Percentiles rank a stretch among this genome's conserved stretches.
Conservation (phyloP, 2,888 invertebrate species). For the Nymphalis urticae region DNA sequence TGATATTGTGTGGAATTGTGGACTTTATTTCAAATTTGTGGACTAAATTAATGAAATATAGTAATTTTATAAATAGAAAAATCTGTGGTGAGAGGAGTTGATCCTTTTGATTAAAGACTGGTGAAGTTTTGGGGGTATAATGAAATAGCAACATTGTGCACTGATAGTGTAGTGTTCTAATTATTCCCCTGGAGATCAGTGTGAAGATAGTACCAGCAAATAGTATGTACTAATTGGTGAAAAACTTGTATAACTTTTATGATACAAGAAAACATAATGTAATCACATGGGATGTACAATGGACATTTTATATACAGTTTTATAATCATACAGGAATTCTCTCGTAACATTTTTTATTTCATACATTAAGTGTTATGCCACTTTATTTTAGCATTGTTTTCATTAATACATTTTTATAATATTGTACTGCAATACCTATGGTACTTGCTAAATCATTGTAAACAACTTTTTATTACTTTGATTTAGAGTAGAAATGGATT, state of each 20-base stretch:
- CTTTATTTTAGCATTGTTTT: slow-evolving; percentile 29
- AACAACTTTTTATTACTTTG: slow-evolving; percentile 29
- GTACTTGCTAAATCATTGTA: slow-evolving; percentile 25
- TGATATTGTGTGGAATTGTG: slow-evolving; percentile 72
- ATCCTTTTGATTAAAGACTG: slow-evolving; percentile 72
- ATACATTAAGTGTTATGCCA: slow-evolving; percentile 33
- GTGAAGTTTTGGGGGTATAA: slow-evolving; percentile 58
- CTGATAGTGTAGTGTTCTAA: slow-evolving; percentile 65
- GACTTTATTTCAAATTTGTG: slow-evolving; percentile 81
- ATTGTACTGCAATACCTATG: slow-evolving; percentile 18
- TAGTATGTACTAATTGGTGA: slow-evolving; percentile 53
- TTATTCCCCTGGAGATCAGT: slow-evolving; percentile 56
- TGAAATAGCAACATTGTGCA: slow-evolving; percentile 59
- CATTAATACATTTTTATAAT: slow-evolving; percentile 20
- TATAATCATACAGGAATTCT: slow-evolving; percentile 73
- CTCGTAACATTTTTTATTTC: slow-evolving; percentile 71
- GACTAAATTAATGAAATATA: slow-evolving; percentile 76
- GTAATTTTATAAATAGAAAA: slow-evolving; percentile 80
- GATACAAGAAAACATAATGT: slow-evolving; percentile 65
- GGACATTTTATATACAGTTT: slow-evolving; percentile 79
- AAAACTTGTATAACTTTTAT: slow-evolving; percentile 71
- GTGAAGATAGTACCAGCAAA: slow-evolving; percentile 50
- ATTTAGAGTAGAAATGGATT: slow-evolving; percentile 51
- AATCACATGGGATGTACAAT: slow-evolving; percentile 67
- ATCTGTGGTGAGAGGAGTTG: slow-evolving; percentile 80